Conservation (phyloP, 2,888 invertebrate species). For the Eledone cirrhosa region DNA sequence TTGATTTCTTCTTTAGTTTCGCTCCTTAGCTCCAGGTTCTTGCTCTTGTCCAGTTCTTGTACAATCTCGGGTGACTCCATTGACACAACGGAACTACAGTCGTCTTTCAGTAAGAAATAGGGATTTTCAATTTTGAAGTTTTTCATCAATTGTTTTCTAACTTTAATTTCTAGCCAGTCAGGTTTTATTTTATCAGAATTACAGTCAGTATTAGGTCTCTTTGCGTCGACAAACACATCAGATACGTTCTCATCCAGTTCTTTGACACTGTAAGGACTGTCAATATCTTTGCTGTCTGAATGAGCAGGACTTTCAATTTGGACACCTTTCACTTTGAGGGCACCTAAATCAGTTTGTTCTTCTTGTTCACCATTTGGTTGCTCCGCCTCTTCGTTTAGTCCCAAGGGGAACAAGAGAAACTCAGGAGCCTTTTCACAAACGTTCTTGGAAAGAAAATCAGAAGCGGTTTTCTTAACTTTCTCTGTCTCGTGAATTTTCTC, state of each 20-base stretch:
- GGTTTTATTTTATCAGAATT: neutral
- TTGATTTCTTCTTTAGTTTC: constrained; percentile 3
- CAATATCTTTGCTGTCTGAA: neutral
- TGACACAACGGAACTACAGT: neutral
- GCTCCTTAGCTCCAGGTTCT: neutral
- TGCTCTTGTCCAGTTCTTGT: neutral
- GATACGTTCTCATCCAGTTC: neutral
- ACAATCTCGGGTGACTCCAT: neutral
- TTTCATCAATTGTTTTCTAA: neutral
- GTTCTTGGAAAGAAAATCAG: neutral
- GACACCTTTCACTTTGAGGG: neutral
- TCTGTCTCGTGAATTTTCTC: constrained; percentile 21
- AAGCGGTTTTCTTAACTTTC: constrained; percentile 1
- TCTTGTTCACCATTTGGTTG: neutral
- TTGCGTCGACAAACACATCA: neutral
- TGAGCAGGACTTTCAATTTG: neutral
- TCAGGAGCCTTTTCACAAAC: neutral
- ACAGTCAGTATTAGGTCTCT: neutral
- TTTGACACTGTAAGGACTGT: constrained; percentile 8
- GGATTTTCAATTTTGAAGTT: neutral
- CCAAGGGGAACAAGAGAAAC: neutral
- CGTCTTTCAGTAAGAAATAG: neutral
- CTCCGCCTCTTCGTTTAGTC: neutral
- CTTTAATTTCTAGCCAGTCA: neutral
- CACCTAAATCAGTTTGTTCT: neutral